Evolutionary conservation across 2,113 vertebrate genomes (phyloP), one percentile per base, ranked within the genome.

Genomic region (Meleagris gallopavo): DNA sequence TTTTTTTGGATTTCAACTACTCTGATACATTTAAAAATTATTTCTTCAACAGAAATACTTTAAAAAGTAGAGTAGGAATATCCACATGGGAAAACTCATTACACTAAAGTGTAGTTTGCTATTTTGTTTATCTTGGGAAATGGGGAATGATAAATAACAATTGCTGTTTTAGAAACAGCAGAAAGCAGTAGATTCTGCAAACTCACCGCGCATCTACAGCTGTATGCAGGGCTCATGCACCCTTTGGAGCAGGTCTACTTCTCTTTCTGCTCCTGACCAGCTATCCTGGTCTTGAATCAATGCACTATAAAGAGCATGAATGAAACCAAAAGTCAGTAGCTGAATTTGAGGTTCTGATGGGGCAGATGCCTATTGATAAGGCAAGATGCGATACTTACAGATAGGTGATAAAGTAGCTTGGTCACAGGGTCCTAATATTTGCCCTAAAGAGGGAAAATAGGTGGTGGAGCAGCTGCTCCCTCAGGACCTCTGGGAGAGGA

Each of bases 401-500:
- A n/a, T 19, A 58, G 32, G 32, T 4, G 11, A 57, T 19, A 22
- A 73, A 57, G 22, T 43, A 73, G 52, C 15, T 41, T 57, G 29
- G 71, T 15, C 30, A 30, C 50, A 41, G 52, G 17, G 7, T 55
- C 38, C 38, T n/a, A 18, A 24, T 13, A 73, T 9, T 8, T 22
- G 13, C 32, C 22, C 27, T 6, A 17, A 24, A 41, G 29, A n/a
- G 52, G 21, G 21, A 7, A 10, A n/a, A 32, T 41, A 38, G 34
- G 34, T 8, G 38, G 36, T 32, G 19, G 25, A 30, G 48, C 34
- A 27, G 19, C 48, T 30, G 13, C 70, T 38, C 36, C 61, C n/a
- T n/a, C n/a, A n/a, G n/a, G n/a, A n/a, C n/a, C n/a, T n/a, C 3
- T 0, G 2, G 32, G 12, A 67, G 11, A 11, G 8, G 72, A 30